phyloP scores from a whole-genome alignment of 2,113 vertebrate species.

The Chloebia gouldiae region DNA sequence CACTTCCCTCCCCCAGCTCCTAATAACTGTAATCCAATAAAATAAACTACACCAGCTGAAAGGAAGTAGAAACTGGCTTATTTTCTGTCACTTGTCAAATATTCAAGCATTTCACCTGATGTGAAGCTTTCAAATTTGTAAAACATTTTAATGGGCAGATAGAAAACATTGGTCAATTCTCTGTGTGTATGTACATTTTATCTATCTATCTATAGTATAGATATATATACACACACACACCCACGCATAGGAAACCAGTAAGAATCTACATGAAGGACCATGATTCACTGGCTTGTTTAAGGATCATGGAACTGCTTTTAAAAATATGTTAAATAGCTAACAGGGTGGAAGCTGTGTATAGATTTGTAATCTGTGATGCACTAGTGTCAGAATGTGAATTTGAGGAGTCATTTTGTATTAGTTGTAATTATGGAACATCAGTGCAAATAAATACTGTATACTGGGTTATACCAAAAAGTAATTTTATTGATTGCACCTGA shows the following conservation, averaged over 20 bases:
- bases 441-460: not conserved
- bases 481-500: constrained; percentile 41
- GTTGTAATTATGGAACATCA: constrained; percentile 24
- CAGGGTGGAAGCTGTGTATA: not conserved
- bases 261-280: not conserved
- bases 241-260: not conserved
- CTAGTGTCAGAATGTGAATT: not conserved
- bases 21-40: constrained; percentile 44
- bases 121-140: not conserved
- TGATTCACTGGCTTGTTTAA: not conserved
- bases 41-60: not conserved
- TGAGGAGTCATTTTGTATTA: constrained; percentile 38
- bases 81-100: not conserved
- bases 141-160: not conserved
- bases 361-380: not conserved
- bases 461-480: not conserved
- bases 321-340: not conserved
- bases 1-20: constrained; percentile 26
- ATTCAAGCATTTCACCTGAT: not conserved
- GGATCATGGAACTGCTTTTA: not conserved
- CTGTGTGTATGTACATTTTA: rapidly evolving
- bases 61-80: constrained; percentile 34
- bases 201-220: rapidly evolving
- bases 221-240: rapidly evolving
- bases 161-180: not conserved